Percentiles rank a stretch among this genome's conserved stretches.
These are phyloP conservation scores for Erithacus rubecula DNA, from an alignment of 2,797 vertebrate genomes.

Conservation along the genomic window DNA sequence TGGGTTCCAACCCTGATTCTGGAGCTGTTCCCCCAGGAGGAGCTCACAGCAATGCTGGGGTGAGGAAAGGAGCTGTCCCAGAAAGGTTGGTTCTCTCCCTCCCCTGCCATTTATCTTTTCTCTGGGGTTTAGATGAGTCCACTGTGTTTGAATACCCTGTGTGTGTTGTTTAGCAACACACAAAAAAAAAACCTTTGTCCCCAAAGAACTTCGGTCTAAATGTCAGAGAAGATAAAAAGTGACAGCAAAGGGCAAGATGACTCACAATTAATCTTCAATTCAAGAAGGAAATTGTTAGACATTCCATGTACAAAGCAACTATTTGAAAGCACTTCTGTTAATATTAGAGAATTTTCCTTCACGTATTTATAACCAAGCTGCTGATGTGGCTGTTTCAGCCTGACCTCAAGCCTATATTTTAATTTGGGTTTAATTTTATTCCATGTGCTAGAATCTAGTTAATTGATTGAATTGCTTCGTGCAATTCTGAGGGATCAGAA, in stretches of 20 bases:
- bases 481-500: too few relatives aligned
- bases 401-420: neutral
- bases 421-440: neutral
- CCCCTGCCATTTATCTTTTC: accelerated
- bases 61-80: neutral
- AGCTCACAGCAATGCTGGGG: accelerated
- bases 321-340: neutral
- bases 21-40: neutral
- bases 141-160: accelerated
- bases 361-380: neutral
- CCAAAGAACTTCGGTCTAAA: neutral
- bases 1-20: accelerated
- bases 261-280: neutral
- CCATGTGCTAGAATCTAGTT: neutral
- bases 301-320: neutral
- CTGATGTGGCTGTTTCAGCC: neutral
- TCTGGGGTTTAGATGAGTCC: accelerated
- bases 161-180: neutral
- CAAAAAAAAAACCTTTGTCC: neutral
- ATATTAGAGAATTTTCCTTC: neutral
- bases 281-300: neutral
- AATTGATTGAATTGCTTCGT: accelerated
- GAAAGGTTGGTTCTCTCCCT: conserved; percentile 25
- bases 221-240: neutral
- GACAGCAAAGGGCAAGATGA: neutral